Evolutionary conservation across 2,797 vertebrate species (phyloP), one percentile per base, ranked within the genome.

Genomic region (Hemibagrus guttatus): DNA sequence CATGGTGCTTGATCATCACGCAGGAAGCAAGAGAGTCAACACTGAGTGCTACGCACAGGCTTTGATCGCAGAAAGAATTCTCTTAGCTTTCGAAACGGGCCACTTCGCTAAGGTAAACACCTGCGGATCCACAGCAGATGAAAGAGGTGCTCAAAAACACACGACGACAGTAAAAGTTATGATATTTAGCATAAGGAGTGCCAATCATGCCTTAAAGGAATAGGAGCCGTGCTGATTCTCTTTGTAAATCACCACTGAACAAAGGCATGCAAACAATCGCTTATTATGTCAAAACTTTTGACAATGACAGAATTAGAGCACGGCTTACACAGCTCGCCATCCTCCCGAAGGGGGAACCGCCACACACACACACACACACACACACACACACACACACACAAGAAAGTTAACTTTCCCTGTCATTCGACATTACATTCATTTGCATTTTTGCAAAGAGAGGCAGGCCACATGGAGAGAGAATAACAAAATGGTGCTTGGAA

Each of bases 271-370:
- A 92, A 95, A 94, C 92, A 93, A 90, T 92, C 87, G 89, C 92
- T 95, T 92, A 91, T 94, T 92, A 91, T 94, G 93, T 94, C 94
- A 95, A 94, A 85, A 95, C 93, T 94, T 82, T 92, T 94, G 94
- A 95, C 94, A 92, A 91, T 95, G 95, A 96, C 95, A 96, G 95
- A 95, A 95, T 95, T 94, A 93, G 95, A 95, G 94, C 95, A 94
- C 90, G 91, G 90, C 89, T 94, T 92, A 88, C 90, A 89, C 86
- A 49, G 91, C 92, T 88, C 84, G 90, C 76, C 78, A 89, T 90
- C 91, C 90, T 84, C 93, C 94, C 93, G 92, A 92, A 90, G 94
- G 94, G 93, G 94, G 93, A 93, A 92, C 90, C 87, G 87, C 85
- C 86, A 85, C 89, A 83, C 90, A 83, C 91, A 91, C 86, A 85